These are phyloP conservation scores for Helicoverpa assulta DNA, from an alignment of 2,888 invertebrate species.

Conservation along the genomic window DNA sequence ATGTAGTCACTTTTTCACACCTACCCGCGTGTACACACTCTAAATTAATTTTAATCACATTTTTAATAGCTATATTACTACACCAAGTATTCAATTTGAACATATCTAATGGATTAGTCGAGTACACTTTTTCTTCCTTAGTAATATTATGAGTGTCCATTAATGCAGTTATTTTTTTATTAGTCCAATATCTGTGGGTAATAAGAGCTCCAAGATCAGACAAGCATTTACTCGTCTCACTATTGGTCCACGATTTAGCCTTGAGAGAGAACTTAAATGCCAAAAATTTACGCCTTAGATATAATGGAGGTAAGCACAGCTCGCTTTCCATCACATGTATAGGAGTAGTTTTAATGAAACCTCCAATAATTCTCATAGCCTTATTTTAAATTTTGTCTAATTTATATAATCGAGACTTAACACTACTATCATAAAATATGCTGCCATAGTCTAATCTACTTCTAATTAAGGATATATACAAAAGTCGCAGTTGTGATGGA, in stretches of 20 bases:
- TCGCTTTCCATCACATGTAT: conserved; percentile 13
- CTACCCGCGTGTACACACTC: neutral
- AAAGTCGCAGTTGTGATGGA: neutral
- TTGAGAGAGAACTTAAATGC: conserved; percentile 1
- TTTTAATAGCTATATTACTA: neutral
- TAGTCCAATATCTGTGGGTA: neutral
- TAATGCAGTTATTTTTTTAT: neutral
- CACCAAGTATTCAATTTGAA: neutral
- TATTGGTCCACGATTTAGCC: neutral
- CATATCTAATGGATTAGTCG: neutral
- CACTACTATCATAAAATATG: conserved; percentile 5
- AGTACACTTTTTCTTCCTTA: neutral
- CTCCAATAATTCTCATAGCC: neutral
- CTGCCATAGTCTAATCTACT: conserved; percentile 8
- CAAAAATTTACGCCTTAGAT: neutral
- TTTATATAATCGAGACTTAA: neutral
- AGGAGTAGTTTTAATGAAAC: conserved; percentile 2
- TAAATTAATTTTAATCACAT: neutral
- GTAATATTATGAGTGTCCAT: neutral
- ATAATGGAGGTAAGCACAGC: neutral
- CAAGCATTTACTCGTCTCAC: neutral
- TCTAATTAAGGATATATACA: conserved; percentile 5
- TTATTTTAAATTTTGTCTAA: conserved; percentile 7
- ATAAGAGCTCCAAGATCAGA: neutral
- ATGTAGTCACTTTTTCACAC: too few species aligned